Percentiles rank a stretch among this genome's conserved stretches.
Evolutionary conservation across 2,888 invertebrate genomes (phyloP).

Genomic region (Eucera pruinosa): DNA sequence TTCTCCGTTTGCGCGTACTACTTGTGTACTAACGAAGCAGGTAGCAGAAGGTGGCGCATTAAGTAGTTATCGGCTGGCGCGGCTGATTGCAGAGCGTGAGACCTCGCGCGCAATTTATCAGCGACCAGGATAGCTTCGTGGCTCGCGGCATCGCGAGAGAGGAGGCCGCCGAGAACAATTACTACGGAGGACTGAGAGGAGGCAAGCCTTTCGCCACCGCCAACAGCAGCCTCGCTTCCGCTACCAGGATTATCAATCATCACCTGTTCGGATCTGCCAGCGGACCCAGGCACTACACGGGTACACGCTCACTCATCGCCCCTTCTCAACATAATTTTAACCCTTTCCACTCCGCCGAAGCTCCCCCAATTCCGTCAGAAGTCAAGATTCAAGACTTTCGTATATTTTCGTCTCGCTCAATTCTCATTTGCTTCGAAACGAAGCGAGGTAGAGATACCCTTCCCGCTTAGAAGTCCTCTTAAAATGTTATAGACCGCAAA

Average conservation of each 20-base stretch:
- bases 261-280: constrained; percentile 88
- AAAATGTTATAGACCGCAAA: too few relatives aligned
- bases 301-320: constrained; percentile 75
- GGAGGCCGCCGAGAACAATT: constrained; percentile 76
- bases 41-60: constrained; percentile 39
- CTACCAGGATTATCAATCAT: constrained; percentile 90
- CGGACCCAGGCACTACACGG: constrained; percentile 84
- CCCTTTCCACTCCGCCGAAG: too few relatives aligned
- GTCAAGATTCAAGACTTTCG: too few relatives aligned
- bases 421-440: too few relatives aligned
- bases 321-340: too few relatives aligned
- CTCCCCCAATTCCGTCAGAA: too few relatives aligned
- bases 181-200: constrained; percentile 84
- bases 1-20: too few relatives aligned
- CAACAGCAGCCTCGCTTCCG: constrained; percentile 88
- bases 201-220: constrained; percentile 86
- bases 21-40: constrained; percentile 20
- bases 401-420: too few relatives aligned
- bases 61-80: constrained; percentile 38
- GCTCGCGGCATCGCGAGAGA: constrained; percentile 64
- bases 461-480: too few relatives aligned
- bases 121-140: constrained; percentile 76
- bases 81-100: constrained; percentile 77
- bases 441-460: too few relatives aligned
- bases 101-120: constrained; percentile 76